Evolutionary conservation across 2,113 vertebrate genomes (phyloP).

Genomic region (Ctenomys sociabilis): DNA sequence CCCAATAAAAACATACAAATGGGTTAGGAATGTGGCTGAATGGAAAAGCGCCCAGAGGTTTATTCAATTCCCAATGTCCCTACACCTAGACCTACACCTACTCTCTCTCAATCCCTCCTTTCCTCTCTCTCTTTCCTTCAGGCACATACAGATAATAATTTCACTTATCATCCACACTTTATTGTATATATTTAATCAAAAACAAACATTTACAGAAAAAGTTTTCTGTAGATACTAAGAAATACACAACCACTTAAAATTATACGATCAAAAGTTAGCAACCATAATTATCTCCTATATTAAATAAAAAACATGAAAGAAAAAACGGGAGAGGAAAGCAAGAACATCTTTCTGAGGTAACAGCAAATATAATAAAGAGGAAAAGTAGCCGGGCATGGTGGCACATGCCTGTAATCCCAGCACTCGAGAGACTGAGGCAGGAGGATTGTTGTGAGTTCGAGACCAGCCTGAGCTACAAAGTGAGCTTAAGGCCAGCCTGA

Average conservation of each 20-base stretch:
- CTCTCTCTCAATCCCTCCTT: not conserved
- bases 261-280: not conserved
- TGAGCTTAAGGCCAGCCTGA: too few relatives aligned
- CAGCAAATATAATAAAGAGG: not conserved
- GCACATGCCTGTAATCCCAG: too few relatives aligned
- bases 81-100: not conserved
- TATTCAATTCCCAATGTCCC: not conserved
- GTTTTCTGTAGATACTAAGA: not conserved
- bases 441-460: too few relatives aligned
- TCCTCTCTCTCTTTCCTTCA: not conserved
- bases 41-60: not conserved
- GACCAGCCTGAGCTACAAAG: too few relatives aligned
- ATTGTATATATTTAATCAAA: not conserved
- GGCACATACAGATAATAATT: not conserved
- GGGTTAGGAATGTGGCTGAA: not conserved
- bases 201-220: not conserved
- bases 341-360: not conserved
- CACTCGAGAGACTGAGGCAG: too few relatives aligned
- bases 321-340: not conserved
- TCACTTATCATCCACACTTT: not conserved
- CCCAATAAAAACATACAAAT: not conserved
- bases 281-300: not conserved
- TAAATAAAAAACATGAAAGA: conserved; percentile 34
- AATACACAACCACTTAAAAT: not conserved
- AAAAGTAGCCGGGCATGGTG: too few relatives aligned